Percentiles rank a stretch among this genome's conserved stretches.
Conservation (phyloP, 2,113 vertebrate species). For the Eleginops maclovinus region DNA sequence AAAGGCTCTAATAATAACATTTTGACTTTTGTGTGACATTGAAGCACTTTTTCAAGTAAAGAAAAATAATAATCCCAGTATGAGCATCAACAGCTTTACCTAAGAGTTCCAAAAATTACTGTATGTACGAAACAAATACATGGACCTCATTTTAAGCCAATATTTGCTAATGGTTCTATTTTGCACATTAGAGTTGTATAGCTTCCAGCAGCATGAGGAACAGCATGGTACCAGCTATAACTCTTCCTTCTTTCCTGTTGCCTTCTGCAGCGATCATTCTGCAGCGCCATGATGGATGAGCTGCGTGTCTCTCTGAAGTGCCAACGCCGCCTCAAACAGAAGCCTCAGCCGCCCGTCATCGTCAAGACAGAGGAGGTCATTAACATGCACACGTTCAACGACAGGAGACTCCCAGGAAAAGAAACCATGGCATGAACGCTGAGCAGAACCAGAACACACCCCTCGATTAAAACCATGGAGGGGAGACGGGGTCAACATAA, state of each 20-base stretch:
- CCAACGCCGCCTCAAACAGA: constrained; percentile 96
- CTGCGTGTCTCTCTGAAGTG: constrained; percentile 96
- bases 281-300: constrained; percentile 98
- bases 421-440: constrained; percentile 95
- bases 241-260: constrained; percentile 22
- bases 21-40: constrained; percentile 33
- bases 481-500: constrained; percentile 29
- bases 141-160: not conserved
- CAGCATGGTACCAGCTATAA: constrained; percentile 6
- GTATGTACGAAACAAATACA: no score
- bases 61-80: no score
- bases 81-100: no score
- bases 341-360: constrained; percentile 95
- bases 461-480: constrained; percentile 29
- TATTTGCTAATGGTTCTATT: not conserved
- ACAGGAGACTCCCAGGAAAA: constrained; percentile 99
- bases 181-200: not conserved
- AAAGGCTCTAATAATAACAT: constrained; percentile 36
- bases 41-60: constrained; percentile 30
- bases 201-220: not conserved
- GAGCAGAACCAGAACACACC: constrained; percentile 18
- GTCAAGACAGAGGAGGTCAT: constrained; percentile 99
- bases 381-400: constrained; percentile 99
- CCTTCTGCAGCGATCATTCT: constrained; percentile 93
- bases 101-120: no score